These are phyloP conservation scores for Procambarus clarkii DNA, from an alignment of 1,140 invertebrate genomes.

Conservation along the genomic window DNA sequence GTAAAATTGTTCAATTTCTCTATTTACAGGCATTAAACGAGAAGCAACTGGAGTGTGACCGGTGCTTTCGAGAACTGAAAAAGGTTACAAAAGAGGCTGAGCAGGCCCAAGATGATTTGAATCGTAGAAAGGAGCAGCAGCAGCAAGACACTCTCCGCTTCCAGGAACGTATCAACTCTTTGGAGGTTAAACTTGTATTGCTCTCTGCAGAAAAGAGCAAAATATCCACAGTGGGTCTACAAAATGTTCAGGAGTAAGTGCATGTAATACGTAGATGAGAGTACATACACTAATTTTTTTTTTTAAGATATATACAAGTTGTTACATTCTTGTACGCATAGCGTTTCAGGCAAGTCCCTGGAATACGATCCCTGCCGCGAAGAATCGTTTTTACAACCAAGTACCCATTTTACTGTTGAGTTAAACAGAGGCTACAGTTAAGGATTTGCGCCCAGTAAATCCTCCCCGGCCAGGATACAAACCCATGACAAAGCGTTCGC, in stretches of 20 bases:
- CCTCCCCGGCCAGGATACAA: too few relatives aligned
- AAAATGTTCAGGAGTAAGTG: conserved; percentile 26
- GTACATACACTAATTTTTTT: too few relatives aligned
- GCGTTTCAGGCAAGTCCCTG: too few relatives aligned
- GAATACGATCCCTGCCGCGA: too few relatives aligned
- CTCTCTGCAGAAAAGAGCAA: conserved; percentile 13
- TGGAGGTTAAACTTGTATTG: conserved; percentile 9
- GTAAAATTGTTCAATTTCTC: background rate
- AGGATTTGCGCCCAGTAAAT: too few relatives aligned
- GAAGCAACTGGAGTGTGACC: conserved; percentile 38
- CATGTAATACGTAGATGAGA: too few relatives aligned
- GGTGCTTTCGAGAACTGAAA: conserved; percentile 8
- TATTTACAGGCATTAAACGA: conserved; percentile 21
- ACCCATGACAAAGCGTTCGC: too few relatives aligned
- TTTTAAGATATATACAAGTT: too few relatives aligned
- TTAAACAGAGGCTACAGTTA: too few relatives aligned
- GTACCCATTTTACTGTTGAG: too few relatives aligned
- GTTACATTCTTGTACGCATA: too few relatives aligned
- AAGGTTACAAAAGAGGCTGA: conserved; percentile 22
- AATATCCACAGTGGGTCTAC: background rate
- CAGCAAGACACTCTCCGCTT: conserved; percentile 29
- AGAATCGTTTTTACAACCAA: too few relatives aligned
- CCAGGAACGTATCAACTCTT: conserved; percentile 32
- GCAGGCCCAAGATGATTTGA: conserved; percentile 17
- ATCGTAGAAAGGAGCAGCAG: conserved; percentile 34